A percentile compares a stretch with the other conserved stretches of the same genome.
phyloP scores from a whole-genome alignment of 2,797 vertebrate genomes.

The Onychomys leucogaster region DNA sequence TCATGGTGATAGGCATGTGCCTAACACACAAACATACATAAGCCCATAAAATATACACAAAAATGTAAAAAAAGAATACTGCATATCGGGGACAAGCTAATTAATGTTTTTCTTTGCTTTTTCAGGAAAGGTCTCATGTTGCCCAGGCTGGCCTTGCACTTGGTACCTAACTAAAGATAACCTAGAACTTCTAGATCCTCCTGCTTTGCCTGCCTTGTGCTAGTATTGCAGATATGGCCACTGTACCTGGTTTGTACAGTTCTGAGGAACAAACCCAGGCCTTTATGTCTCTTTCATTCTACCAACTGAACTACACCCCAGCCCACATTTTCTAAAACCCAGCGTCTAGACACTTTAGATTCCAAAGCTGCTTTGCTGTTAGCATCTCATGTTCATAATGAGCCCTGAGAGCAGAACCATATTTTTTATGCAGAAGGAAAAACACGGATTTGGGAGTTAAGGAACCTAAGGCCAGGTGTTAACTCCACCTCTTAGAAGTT shows the following conservation, averaged over 20 bases:
- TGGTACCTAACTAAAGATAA: not conserved
- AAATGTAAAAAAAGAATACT: not conserved
- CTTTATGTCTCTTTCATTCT: not conserved
- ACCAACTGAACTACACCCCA: not conserved
- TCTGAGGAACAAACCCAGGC: not conserved
- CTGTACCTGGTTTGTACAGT: not conserved
- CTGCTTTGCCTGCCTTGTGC: no score
- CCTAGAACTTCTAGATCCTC: not conserved
- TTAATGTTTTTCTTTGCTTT: not conserved
- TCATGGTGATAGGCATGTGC: not conserved
- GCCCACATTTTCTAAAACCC: not conserved
- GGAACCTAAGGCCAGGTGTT: not conserved
- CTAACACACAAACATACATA: not conserved
- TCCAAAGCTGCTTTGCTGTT: conserved; percentile 27
- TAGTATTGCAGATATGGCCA: not conserved
- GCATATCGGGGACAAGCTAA: not conserved
- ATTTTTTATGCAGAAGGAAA: not conserved
- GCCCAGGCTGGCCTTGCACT: not conserved
- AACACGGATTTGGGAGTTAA: not conserved
- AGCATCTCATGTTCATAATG: conserved; percentile 40
- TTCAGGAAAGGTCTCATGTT: not conserved
- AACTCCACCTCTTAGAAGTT: conserved; percentile 1
- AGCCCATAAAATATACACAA: not conserved
- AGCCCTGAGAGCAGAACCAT: not conserved
- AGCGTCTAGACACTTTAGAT: conserved; percentile 43